These are phyloP conservation scores for Muntiacus reevesi DNA, from an alignment of 2,113 vertebrate genomes.

Conservation along the genomic window DNA sequence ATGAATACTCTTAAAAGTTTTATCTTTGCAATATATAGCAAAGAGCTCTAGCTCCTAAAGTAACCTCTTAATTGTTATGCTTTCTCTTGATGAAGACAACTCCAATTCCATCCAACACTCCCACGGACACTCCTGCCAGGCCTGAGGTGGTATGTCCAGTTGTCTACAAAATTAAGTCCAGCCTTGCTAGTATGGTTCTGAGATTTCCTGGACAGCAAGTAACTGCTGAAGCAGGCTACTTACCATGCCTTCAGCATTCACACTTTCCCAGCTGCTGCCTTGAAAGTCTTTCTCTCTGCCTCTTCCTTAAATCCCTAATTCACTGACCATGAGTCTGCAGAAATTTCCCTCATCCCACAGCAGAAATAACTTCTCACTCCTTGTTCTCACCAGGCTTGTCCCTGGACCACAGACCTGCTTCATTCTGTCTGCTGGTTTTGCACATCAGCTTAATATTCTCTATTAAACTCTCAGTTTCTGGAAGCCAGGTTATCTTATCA, in stretches of 20 bases:
- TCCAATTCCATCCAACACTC: neutral
- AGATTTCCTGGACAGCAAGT: neutral
- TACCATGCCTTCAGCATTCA: neutral
- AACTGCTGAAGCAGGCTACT: neutral
- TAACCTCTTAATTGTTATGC: neutral
- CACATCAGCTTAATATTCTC: neutral
- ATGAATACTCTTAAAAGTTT: neutral
- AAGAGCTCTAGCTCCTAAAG: neutral
- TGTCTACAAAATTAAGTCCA: neutral
- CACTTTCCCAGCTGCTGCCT: neutral
- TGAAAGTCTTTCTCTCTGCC: neutral
- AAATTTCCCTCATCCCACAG: neutral
- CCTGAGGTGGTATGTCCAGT: neutral
- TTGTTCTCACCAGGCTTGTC: neutral
- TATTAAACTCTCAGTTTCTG: neutral
- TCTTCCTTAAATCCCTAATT: neutral
- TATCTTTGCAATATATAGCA: neutral
- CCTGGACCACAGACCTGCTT: neutral
- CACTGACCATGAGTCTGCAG: neutral
- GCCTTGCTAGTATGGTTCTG: too few relatives aligned
- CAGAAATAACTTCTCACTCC: neutral
- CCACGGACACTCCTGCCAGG: neutral
- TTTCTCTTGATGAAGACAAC: neutral
- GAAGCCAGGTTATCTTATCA: neutral
- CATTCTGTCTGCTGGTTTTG: neutral